Base-by-base conservation (phyloP, 2,888 invertebrate species). In the Leptogaster cylindrica region DNA sequence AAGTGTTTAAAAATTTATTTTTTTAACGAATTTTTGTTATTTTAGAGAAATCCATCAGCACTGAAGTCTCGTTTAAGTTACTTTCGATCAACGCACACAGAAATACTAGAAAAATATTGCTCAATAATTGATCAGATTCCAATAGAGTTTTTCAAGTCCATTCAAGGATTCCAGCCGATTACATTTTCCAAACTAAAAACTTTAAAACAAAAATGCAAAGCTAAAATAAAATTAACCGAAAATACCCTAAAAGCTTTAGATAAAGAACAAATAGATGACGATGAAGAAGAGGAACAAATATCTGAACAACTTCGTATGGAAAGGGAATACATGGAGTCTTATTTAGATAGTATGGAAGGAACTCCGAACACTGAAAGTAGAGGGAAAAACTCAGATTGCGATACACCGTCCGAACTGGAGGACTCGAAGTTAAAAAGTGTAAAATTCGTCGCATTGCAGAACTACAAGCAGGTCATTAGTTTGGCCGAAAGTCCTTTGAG, bases 71-170 rank as follows among this genome's bases (percentile, higher is more conserved):
- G 70, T 41, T 64, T 68, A 25, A 18, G 23, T 16, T 48, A 41
- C 8, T 71, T 66, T 44, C 86, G 84, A 76, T 79, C 80, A 61
- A 82, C 85, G 70, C 86, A 89, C 71, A 81, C 85, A 70, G 83
- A 87, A 73, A 75, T 89, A 36, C 77, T 88, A 73, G 88, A 89
- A 73, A 88, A 86, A 78, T 85, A 87, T 73, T 85, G 83, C 70
- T 79, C 79, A 18, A 85, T 88, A 0, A 84, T 89, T 71, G 86
- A 87, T 72, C 85, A 84, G 78, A 86, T 89, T 72, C 89, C 89
- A 1, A 79, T 85, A 10, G 81, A 83, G 70, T 83, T 87, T 39
- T 84, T 87, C 70, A 82, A 84, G 72, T 83, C 84, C 70, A 84
- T 89, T 63, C 86, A 86, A 2, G 86, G 87, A 0, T 88, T 87